A percentile compares a stretch with the other conserved stretches of the same genome.
Evolutionary conservation across 2,888 invertebrate genomes (phyloP).

Genomic region (Dicyrtoma fusca): DNA sequence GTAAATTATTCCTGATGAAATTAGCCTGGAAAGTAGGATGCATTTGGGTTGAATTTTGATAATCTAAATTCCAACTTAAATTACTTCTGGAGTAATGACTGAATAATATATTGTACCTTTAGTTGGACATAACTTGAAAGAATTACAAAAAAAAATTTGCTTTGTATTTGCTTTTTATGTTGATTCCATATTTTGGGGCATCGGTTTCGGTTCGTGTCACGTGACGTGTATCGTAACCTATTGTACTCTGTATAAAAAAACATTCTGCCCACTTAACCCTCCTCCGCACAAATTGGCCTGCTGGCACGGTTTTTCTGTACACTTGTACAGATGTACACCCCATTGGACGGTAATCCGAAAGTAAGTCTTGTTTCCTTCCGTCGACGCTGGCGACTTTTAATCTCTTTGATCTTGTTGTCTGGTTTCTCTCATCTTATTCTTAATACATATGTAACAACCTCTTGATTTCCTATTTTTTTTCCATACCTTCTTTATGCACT

Average conservation of each 20-base stretch:
- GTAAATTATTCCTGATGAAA: no score
- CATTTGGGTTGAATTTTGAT: no score
- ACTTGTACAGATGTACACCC: slow-evolving; percentile 54
- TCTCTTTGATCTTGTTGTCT: slow-evolving; percentile 5
- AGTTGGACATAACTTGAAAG: background rate
- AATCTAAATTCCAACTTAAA: no score
- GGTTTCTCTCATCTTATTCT: slow-evolving; percentile 1
- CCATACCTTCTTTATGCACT: slow-evolving; percentile 12
- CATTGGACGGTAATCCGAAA: slow-evolving; percentile 56
- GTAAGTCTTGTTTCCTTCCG: slow-evolving; percentile 46
- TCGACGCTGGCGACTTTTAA: background rate
- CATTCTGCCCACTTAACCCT: slow-evolving; percentile 25
- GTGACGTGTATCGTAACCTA: slow-evolving; percentile 31
- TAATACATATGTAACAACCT: background rate
- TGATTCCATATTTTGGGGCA: slow-evolving; percentile 37
- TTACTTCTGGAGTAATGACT: background rate
- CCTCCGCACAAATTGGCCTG: slow-evolving; percentile 17
- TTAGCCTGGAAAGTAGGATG: no score
- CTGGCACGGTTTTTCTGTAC: slow-evolving; percentile 36
- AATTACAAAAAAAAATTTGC: slow-evolving; percentile 11
- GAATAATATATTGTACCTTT: background rate
- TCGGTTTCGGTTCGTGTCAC: slow-evolving; percentile 32
- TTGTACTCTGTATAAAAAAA: slow-evolving; percentile 31
- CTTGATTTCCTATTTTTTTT: background rate
- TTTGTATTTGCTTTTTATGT: slow-evolving; percentile 39